These are phyloP conservation scores for Boulengeromyrus knoepffleri DNA, from an alignment of 2,113 vertebrate species.

Conservation along the genomic window DNA sequence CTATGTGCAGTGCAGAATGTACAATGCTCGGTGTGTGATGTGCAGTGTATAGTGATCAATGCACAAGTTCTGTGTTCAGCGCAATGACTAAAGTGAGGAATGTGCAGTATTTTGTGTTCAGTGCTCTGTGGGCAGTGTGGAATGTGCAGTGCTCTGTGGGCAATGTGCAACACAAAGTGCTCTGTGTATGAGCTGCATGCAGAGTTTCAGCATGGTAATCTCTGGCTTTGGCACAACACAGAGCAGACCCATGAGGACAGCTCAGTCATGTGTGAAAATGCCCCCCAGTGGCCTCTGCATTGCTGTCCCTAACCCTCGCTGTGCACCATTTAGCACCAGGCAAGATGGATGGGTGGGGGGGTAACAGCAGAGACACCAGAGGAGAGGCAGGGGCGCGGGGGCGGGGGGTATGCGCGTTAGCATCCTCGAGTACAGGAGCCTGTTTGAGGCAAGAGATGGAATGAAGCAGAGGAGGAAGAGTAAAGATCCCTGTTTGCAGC, in stretches of 20 bases:
- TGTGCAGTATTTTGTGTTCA: not conserved
- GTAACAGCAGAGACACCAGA: not conserved
- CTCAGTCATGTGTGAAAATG: constrained; percentile 5
- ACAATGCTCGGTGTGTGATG: not conserved
- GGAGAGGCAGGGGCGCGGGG: not conserved
- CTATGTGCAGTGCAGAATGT: not conserved
- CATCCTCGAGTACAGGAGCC: not conserved
- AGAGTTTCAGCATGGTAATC: not conserved
- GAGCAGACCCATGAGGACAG: not conserved
- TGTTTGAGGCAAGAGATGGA: not conserved
- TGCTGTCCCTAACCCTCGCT: not conserved
- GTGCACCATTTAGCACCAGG: not conserved
- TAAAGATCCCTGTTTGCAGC: not conserved
- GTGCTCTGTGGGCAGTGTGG: not conserved
- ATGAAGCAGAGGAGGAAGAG: not conserved
- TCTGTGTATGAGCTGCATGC: not conserved
- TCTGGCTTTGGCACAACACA: not conserved
- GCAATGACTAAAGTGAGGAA: not conserved
- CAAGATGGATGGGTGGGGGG: not conserved
- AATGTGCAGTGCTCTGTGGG: not conserved
- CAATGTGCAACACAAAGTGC: not conserved
- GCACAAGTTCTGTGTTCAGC: not conserved
- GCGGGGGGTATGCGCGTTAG: not conserved
- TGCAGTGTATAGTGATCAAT: not conserved
- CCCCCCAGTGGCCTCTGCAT: not conserved